A percentile compares a stretch with the other conserved stretches of the same genome.
Evolutionary conservation across 2,113 vertebrate genomes (phyloP).

Genomic region (Mirza zaza): DNA sequence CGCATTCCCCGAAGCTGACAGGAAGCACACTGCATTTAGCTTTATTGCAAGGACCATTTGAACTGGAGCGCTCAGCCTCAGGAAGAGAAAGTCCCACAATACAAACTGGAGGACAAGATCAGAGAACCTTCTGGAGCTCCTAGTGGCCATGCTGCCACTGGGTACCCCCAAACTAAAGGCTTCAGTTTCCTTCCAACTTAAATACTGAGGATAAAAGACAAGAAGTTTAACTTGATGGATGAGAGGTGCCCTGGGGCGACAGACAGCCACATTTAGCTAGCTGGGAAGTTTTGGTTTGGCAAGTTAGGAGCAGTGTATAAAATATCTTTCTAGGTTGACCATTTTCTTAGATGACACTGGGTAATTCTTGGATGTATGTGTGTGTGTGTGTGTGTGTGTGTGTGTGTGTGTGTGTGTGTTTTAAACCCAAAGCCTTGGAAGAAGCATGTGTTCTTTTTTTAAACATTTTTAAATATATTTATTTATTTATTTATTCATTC

Average conservation of each 20-base stretch:
- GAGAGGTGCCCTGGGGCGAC: not conserved
- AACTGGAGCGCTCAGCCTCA: not conserved
- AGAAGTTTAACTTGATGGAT: not conserved
- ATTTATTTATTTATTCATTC: too few species aligned
- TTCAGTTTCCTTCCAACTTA: constrained; percentile 18
- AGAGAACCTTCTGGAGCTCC: not conserved
- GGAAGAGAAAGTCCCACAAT: not conserved
- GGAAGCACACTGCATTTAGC: not conserved
- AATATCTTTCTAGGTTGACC: not conserved
- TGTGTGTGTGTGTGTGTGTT: too few species aligned
- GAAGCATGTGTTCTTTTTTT: too few species aligned
- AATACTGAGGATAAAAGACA: constrained; percentile 2
- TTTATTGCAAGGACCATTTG: not conserved
- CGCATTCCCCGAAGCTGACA: not conserved
- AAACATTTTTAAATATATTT: too few species aligned
- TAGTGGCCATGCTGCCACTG: not conserved
- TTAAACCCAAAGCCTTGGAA: too few species aligned
- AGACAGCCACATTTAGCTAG: not conserved
- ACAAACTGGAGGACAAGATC: not conserved
- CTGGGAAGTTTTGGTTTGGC: not conserved
- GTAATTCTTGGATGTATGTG: too few species aligned
- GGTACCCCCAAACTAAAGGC: not conserved
- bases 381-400: too few species aligned
- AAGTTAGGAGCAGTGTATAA: not conserved
- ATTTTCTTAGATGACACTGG: not conserved